Conservation (phyloP, 2,113 vertebrate genomes). For the Sinocyclocheilus rhinocerous region DNA sequence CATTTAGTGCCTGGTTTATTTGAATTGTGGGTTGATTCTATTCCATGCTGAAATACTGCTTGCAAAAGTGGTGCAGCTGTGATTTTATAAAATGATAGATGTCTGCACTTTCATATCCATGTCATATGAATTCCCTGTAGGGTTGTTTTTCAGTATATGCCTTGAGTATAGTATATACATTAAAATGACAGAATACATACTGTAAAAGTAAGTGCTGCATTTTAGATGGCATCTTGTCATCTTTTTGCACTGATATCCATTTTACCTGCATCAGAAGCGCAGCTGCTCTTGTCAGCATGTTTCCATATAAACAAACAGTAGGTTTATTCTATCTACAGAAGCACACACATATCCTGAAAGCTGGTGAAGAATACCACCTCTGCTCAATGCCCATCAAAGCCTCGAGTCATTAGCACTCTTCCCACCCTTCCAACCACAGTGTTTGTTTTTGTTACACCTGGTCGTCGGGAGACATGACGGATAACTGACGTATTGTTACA, state of each 20-base stretch:
- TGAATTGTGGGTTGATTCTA: background rate
- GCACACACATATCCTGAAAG: background rate
- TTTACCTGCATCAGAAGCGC: background rate
- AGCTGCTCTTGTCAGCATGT: background rate
- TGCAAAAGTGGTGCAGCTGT: background rate
- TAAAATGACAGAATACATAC: background rate
- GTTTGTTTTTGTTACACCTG: conserved; percentile 5
- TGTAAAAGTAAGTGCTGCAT: background rate
- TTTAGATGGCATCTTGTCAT: background rate
- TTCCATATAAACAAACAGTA: background rate
- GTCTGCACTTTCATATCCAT: background rate
- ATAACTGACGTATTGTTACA: conserved; percentile 12
- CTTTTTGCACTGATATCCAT: background rate
- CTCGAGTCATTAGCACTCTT: background rate
- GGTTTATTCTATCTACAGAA: background rate
- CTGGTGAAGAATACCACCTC: conserved; percentile 3
- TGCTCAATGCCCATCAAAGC: background rate
- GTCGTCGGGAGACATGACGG: background rate
- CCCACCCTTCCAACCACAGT: background rate
- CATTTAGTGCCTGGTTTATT: background rate
- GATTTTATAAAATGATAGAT: background rate
- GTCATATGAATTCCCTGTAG: background rate
- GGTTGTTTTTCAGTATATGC: background rate
- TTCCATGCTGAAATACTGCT: background rate
- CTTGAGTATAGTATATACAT: background rate